Base-by-base conservation (phyloP, 1,140 invertebrate genomes). In the Drosophila kanapiae region DNA sequence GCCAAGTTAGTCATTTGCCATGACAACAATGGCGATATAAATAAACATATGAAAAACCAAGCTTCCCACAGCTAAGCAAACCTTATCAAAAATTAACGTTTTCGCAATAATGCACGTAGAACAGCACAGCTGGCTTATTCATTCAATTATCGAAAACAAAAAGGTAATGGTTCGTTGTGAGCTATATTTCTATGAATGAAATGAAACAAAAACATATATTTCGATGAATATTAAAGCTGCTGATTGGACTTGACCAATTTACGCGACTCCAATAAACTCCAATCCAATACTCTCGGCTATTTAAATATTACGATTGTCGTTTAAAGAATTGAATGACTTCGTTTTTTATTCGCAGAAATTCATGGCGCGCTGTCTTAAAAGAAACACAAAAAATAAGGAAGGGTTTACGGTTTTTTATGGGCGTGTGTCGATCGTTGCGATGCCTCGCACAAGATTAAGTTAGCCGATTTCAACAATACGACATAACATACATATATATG, bases 221-320 rank as follows among this genome's bases (percentile, higher is more conserved):
- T 49, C 8, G 18, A 37, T 54, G 18, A 54, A 54, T 14, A 53
- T 29, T 29, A 51, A 33, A 51, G n/a, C 48, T 33, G 48, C 48
- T 33, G 27, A 49, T 49, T 49, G 47, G 18, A 27, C n/a, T n/a
- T 23, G 43, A 47, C 40, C 42, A 45, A 47, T 47, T 47, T 47
- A 10, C 14, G 29, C 47, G 37, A 16, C 51, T 54, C 51, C 51
- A 56, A 56, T 56, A 56, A 56, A 56, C 33, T 14, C 13, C 23
- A 56, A 27, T 3, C 18, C 37, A n/a, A 27, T 10, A 37, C 13
- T 37, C 5, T 18, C 5, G 33, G 16, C 51, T 56, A 56, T 56
- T 56, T 56, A 56, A 56, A 56, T 27, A 56, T 38, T 38, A 56
- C 53, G 35, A 38, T 56, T 56, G 16, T 54, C 51, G 51, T 54